Base-by-base conservation (phyloP, 1,140 invertebrate genomes). In the Saccostrea cuccullata region DNA sequence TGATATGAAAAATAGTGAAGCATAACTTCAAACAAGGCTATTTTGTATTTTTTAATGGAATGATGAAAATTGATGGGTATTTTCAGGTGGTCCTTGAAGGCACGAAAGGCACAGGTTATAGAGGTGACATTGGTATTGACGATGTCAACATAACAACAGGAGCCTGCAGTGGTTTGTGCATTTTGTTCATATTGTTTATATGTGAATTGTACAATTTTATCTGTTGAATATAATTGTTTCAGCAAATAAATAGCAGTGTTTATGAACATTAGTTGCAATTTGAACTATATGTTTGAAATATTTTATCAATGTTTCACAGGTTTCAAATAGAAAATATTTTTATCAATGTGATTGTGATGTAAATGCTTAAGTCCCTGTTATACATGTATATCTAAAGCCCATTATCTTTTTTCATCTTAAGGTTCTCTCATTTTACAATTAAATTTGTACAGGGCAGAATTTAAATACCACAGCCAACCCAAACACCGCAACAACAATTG, bases 51-150 rank as follows among this genome's bases (percentile, higher is more conserved):
- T 47, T 3, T 3, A 47, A 47, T 47, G 1, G 30, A 30, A 0
- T 5, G 15, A 15, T 23, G 15, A 30, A 9, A 82, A 30, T 82
- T 30, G 73, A 30, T 30, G 12, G 36, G 73, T 23, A 23, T 84
- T 55, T n/a, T 84, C n/a, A 84, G 55, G 86, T 93, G 40, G 47
- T 92, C 12, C 58, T 94, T 55, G 92, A 93, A 88, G 92, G 92
- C 60, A 86, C 91, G 15, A 47, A 89, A 86, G 94, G 92, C 20
- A 90, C 89, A 64, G 89, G 90, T 67, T 91, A 90, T 84, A 77
- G 67, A 36, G 93, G 94, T 67, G 93, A 94, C 82, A 93, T 94
- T 88, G 93, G 91, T 26, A 84, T 94, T 13, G 94, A 94, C 91
- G 93, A 94, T 88, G 88, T 93, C 9, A 82, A 23, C 3, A 90